Conservation (phyloP, 2,797 vertebrate species). For the Spea hammondii region DNA sequence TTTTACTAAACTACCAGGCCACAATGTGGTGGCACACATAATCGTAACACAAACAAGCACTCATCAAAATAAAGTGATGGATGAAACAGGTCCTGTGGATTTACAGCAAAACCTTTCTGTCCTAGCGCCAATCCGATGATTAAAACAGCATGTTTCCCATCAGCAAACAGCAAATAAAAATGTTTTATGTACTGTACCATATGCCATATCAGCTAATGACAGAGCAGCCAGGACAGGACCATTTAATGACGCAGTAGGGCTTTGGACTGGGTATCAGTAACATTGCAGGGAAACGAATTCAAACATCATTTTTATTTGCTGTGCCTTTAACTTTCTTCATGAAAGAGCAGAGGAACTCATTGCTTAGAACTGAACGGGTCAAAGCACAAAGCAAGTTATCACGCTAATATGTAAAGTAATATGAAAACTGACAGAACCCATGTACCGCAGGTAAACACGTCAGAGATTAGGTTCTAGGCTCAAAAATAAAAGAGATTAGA, state of each 20-base stretch:
- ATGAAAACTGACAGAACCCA: too few species aligned
- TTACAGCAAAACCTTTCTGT: background rate
- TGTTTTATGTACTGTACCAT: background rate
- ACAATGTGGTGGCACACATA: background rate
- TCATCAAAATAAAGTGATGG: background rate
- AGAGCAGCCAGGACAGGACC: background rate
- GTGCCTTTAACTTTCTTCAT: too few species aligned
- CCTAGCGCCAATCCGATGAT: background rate
- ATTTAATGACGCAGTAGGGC: background rate
- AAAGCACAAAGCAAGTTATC: too few species aligned
- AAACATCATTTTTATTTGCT: too few species aligned
- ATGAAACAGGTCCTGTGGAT: constrained; percentile 1
- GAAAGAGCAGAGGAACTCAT: too few species aligned
- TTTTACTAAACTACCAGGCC: background rate
- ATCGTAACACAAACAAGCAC: background rate
- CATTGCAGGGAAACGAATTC: too few species aligned
- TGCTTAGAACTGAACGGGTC: too few species aligned
- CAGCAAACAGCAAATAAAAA: background rate
- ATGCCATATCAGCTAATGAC: background rate
- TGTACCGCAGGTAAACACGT: too few species aligned
- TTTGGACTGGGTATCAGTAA: background rate
- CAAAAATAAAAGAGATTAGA: too few species aligned
- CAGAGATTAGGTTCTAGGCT: too few species aligned
- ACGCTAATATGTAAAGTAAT: too few species aligned
- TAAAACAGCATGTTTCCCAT: background rate